These are phyloP conservation scores for Neoitamus cyanurus DNA, from an alignment of 2,888 invertebrate species.

Conservation along the genomic window DNA sequence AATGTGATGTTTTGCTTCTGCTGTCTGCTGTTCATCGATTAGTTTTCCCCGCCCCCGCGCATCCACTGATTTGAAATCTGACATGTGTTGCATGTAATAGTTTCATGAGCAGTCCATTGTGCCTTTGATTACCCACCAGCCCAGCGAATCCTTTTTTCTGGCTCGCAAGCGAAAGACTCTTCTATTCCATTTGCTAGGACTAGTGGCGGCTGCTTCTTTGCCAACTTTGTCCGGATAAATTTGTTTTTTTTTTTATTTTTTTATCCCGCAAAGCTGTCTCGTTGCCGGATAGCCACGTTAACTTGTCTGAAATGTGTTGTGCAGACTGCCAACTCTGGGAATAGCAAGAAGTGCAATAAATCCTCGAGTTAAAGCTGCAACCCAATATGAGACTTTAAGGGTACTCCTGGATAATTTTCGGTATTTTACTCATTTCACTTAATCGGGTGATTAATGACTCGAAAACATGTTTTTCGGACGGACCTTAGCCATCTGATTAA, in stretches of 20 bases:
- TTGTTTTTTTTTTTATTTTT: neutral
- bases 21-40: constrained; percentile 40
- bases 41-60: neutral
- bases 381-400: neutral
- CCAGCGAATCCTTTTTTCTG: neutral
- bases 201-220: neutral
- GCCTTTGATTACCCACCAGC: neutral
- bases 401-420: neutral
- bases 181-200: neutral
- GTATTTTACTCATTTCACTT: neutral
- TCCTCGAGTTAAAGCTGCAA: neutral
- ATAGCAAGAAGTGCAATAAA: neutral
- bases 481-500: neutral
- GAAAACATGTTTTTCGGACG: neutral
- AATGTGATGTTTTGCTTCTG: constrained; percentile 26
- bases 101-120: neutral
- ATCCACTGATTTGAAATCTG: neutral
- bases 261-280: neutral
- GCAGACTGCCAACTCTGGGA: neutral
- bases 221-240: neutral
- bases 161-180: neutral
- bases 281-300: neutral
- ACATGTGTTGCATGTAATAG: constrained; percentile 22
- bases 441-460: neutral
- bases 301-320: neutral